Base-by-base conservation (phyloP, 2,888 invertebrate genomes). In the Stenurella melanura region DNA sequence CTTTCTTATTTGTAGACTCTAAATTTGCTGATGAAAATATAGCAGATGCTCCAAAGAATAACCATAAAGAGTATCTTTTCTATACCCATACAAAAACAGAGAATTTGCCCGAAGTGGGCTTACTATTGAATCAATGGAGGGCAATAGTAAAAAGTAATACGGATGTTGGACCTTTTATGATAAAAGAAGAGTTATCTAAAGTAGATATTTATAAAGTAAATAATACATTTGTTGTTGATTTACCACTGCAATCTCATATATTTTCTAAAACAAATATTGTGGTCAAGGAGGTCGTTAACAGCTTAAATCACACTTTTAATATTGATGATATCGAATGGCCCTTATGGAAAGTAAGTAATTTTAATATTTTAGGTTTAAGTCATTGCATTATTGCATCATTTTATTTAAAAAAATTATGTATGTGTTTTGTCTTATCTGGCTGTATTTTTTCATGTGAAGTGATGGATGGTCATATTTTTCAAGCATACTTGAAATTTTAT, bases 61-160 rank as follows among this genome's bases (percentile, higher is more conserved):
- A 9, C 89, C 90, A 60, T 92, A 93, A 85, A 19, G 90, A 93
- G 79, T 94, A 95, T 87, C 89, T 89, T 10, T 95, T 93, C 88
- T 93, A 93, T 86, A 89, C 90, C 0, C 96, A 95, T 88, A 87
- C 89, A 0, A 90, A 92, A 78, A 94, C 95, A 6, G 91, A 91
- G 77, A 93, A 95, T 90, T 92, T 92, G 84, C 90, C 91, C 0
- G 91, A 91, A 18, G 89, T 94, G 81, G 91, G 91, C 77, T 86
- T 88, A 10, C 75, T 96, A 70, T 87, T 97, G 5, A 89, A 90
- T 17, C 90, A 92, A 78, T 96, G 95, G 92, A 90, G 92, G 38
- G 88, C 90, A 19, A 85, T 93, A n/a, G 91, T 95, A 0, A 90
- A 91, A 69, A 93, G 93, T 82, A 87, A 89, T 34, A 92, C 93